Conservation (phyloP, 2,113 vertebrate genomes). For the Geothlypis trichas region DNA sequence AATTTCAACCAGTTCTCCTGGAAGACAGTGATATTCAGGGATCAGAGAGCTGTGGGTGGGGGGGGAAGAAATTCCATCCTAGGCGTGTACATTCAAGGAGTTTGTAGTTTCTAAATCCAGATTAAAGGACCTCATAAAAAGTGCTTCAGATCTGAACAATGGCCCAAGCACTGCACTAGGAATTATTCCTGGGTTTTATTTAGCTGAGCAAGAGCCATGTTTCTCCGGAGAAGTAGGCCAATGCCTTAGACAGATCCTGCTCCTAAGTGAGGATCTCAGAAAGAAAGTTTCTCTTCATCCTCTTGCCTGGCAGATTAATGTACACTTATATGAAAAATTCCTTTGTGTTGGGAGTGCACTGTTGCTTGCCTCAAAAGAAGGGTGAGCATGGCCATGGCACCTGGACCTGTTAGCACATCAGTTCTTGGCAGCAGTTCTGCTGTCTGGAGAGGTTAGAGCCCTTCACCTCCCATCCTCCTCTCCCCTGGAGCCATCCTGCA, state of each 20-base stretch:
- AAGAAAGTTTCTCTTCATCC: not conserved
- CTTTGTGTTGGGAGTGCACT: accelerated
- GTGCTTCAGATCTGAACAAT: not conserved
- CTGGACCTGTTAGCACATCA: not conserved
- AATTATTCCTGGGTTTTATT: not conserved
- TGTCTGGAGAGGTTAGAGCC: not conserved
- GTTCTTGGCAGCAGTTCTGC: not conserved
- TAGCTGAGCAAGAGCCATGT: not conserved
- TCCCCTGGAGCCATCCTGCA: not conserved
- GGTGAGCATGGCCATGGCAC: not conserved
- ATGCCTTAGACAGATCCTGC: not conserved
- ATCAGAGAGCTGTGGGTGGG: not conserved
- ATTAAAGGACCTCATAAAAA: not conserved
- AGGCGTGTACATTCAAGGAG: not conserved
- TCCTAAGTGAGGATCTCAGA: not conserved
- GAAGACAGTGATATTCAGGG: not conserved
- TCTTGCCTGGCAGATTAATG: not conserved
- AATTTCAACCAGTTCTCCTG: not conserved
- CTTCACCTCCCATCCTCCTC: not conserved
- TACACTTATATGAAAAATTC: not conserved
- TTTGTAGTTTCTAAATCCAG: not conserved
- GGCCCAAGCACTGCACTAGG: not conserved
- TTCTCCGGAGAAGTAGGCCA: not conserved
- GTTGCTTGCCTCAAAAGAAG: not conserved
- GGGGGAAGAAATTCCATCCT: not conserved